Base-by-base conservation (phyloP, 2,888 invertebrate species). In the Auanema sp. region DNA sequence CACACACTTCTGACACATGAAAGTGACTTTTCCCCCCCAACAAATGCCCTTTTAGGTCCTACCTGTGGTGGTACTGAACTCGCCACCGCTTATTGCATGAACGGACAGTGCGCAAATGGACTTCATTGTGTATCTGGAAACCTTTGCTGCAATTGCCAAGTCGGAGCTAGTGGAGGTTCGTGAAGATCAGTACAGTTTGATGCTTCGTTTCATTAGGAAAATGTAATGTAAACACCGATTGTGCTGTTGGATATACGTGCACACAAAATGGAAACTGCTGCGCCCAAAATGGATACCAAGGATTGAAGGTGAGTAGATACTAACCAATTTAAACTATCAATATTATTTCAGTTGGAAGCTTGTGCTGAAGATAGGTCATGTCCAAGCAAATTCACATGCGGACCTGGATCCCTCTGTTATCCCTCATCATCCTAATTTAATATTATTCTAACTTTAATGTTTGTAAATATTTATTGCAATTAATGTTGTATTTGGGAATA, bases 131-230 rank as follows among this genome's bases (percentile, higher is more conserved):
- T 67, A 1, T 60, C 66, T 41, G 74, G 74, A 64, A 74, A 74
- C 56, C 61, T 69, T n/a, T 74, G 74, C 49, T 74, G 71, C 51
- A 61, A 64, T 12, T 70, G 70, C 33, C 60, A 68, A 21, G 67
- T 66, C 24, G 74, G 74, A 58, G 59, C 67, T 0, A 69, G 69
- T 47, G 65, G 61, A 25, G 72, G 72, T 16, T 16, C 18, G 50
- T 16, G 11, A 14, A 43, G n/a, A 43, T 11, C 43, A 14, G n/a
- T 12, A 43, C 43, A 43, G 43, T 12, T 21, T 50, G 16, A 12
- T 11, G 50, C 11, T 10, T 11, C 16, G 10, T 18, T 24, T 24
- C 24, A 8, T 16, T 18, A 52, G 52, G 52, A 12, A 64, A 50
- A 16, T 72, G 72, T 42, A 10, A 18, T 5, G 53, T 40, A 16